A percentile compares a stretch with the other conserved stretches of the same genome.
These are phyloP conservation scores for Merops nubicus DNA, from an alignment of 2,113 vertebrate species.

Conservation along the genomic window DNA sequence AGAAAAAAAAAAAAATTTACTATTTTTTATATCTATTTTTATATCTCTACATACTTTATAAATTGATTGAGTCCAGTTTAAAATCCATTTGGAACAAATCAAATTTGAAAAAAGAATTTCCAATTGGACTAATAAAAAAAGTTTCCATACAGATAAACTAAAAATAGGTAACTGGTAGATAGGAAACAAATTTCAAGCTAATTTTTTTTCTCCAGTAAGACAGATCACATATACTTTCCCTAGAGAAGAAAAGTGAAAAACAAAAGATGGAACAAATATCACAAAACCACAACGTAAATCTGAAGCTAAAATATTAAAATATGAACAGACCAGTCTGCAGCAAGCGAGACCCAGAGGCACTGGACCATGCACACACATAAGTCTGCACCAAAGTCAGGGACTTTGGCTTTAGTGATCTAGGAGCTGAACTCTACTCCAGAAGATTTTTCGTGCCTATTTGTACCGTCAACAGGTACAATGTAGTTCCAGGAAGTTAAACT, in stretches of 20 bases:
- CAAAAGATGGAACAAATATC: neutral
- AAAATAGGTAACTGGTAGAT: neutral
- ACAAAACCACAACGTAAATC: neutral
- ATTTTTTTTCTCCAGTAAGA: neutral
- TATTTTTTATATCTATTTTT: neutral
- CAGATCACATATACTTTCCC: neutral
- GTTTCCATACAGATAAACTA: neutral
- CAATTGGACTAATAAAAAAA: neutral
- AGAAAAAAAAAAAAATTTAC: neutral
- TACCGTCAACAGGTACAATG: neutral
- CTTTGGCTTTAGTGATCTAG: neutral
- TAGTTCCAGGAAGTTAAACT: neutral
- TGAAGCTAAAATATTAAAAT: neutral
- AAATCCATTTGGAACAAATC: neutral
- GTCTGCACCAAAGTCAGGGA: neutral
- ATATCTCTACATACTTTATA: neutral
- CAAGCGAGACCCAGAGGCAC: neutral
- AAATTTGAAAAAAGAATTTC: neutral
- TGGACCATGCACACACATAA: rapidly evolving
- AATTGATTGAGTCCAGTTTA: neutral
- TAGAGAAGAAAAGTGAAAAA: neutral
- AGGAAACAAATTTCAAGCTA: neutral
- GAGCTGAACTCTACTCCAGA: neutral
- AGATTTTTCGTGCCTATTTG: neutral
- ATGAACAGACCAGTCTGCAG: neutral